These are phyloP conservation scores for Caenorhabditis sp. DNA, from an alignment of 2,888 invertebrate genomes.

Conservation along the genomic window DNA sequence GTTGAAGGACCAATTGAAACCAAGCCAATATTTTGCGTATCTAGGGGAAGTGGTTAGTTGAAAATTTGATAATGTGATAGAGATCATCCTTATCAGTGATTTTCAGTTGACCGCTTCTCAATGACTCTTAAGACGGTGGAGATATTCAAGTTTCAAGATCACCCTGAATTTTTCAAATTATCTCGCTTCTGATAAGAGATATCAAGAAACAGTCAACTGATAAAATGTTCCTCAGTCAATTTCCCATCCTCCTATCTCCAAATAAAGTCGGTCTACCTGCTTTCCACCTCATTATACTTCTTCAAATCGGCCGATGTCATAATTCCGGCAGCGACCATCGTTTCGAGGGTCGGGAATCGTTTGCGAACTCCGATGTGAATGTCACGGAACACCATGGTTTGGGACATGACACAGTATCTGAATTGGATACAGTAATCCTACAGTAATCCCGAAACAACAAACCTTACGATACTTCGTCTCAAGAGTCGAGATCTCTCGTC, in stretches of 20 bases:
- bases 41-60: constrained; percentile 11
- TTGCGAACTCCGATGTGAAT: constrained; percentile 72
- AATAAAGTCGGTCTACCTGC: no score
- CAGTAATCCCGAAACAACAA: constrained; percentile 29
- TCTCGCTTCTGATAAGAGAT: not conserved
- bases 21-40: constrained; percentile 79
- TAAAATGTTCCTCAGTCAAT: not conserved
- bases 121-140: no score
- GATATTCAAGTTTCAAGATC: no score
- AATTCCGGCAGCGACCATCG: constrained; percentile 67
- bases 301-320: constrained; percentile 57
- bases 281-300: constrained; percentile 58
- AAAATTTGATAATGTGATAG: not conserved
- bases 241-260: no score
- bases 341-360: constrained; percentile 68
- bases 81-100: not conserved
- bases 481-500: constrained; percentile 70
- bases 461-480: constrained; percentile 77
- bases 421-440: not conserved
- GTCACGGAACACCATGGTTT: constrained; percentile 73
- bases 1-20: constrained; percentile 76
- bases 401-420: constrained; percentile 69
- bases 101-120: no score
- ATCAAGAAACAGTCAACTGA: not conserved
- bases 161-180: no score